These are phyloP conservation scores for Alosa sapidissima DNA, from an alignment of 2,797 vertebrate genomes.

Conservation along the genomic window DNA sequence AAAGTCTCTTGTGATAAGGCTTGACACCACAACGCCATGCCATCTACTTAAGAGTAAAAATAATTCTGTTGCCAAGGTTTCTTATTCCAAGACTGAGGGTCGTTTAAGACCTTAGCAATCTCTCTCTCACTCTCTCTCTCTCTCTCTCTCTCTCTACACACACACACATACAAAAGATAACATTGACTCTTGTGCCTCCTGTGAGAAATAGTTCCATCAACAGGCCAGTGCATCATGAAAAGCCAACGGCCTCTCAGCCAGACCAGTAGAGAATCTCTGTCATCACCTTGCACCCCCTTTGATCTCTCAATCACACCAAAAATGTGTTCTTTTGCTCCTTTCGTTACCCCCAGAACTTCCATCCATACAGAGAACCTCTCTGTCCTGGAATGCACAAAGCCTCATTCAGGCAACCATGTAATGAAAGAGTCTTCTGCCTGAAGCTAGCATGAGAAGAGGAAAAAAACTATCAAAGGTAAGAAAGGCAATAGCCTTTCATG, in stretches of 20 bases:
- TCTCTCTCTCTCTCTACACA: constrained; percentile 31
- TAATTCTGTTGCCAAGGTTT: background rate
- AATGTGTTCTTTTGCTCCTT: constrained; percentile 42
- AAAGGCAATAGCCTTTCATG: constrained; percentile 47
- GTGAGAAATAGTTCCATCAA: constrained; percentile 20
- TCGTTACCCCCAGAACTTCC: constrained; percentile 55
- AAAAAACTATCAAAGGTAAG: constrained; percentile 27
- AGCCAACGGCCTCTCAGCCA: constrained; percentile 37
- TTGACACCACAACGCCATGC: background rate
- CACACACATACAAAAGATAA: constrained; percentile 20
- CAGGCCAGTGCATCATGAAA: background rate
- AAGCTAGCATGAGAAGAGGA: constrained; percentile 47
- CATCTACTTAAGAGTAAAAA: background rate
- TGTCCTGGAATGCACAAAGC: constrained; percentile 57
- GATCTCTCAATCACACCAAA: constrained; percentile 64
- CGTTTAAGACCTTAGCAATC: background rate
- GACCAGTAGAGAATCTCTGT: constrained; percentile 49
- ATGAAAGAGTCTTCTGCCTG: constrained; percentile 54
- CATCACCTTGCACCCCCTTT: constrained; percentile 59
- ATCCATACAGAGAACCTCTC: constrained; percentile 42
- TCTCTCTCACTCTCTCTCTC: constrained; percentile 31
- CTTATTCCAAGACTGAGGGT: background rate
- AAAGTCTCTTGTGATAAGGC: background rate
- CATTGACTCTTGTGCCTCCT: constrained; percentile 6
- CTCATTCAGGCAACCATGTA: constrained; percentile 55